Base-by-base conservation (phyloP, 1,140 invertebrate genomes). In the Cydia fagiglandana region DNA sequence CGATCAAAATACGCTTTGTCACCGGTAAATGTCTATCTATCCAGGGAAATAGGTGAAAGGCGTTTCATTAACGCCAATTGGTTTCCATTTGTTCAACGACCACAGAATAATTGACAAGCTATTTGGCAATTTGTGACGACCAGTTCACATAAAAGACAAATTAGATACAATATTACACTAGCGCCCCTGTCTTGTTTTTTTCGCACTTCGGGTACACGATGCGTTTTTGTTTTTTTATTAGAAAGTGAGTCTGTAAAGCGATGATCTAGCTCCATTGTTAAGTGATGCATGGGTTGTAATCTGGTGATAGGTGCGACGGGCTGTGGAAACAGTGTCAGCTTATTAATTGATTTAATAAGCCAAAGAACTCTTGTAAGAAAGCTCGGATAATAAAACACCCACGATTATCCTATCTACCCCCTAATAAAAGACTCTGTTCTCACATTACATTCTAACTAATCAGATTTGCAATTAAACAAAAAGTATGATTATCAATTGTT, bases 21-120 rank as follows among this genome's bases (percentile, higher is more conserved):
- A 70, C 17, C 66, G 66, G 5, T 70, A 41, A 70, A n/a, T 70
- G 66, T 70, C 38, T 24, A 15, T 73, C 9, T 24, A 15, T 73
- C 9, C 77, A 83, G 74, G 73, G 75, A 83, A 84, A 80, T 84
- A 81, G 81, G 84, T 88, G 84, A 88, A 88, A 86, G 84, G 84
- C 56, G 13, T 82, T 78, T 20, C 64, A 84, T 84, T 79, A 75
- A 75, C 73, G 73, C 53, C 81, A 84, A 88, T 85, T 83, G 82
- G 79, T 78, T 79, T 74, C 79, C 79, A 85, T 84, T 87, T 85
- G 78, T 79, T 79, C 77, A 80, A 56, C 64, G 75, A 79, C 84
- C 79, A 79, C 76, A 75, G 73, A 76, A 50, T 73, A 78, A 84
- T 84, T 80, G 79, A 81, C 78, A 74, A 78, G 77, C 78, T 79